These are phyloP conservation scores for Sylvia borin DNA, from an alignment of 2,797 vertebrate genomes.

Conservation along the genomic window DNA sequence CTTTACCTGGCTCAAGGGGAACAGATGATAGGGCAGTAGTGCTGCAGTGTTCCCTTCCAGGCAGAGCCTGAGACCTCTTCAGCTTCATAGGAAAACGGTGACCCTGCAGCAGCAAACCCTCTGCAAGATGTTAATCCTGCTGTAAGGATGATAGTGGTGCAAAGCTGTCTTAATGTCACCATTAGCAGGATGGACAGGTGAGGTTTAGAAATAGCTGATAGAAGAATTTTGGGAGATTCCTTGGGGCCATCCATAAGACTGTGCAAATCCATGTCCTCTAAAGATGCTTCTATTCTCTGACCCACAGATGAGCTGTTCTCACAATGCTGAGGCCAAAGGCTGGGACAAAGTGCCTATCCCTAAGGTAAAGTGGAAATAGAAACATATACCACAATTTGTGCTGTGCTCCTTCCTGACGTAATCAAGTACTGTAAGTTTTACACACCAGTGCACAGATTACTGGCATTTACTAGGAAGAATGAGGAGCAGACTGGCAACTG, in stretches of 20 bases:
- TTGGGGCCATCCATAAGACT: not conserved
- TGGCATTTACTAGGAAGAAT: slow-evolving; percentile 52
- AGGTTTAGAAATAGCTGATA: not conserved
- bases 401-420: slow-evolving; percentile 1
- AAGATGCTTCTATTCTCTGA: not conserved
- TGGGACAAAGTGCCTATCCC: not conserved
- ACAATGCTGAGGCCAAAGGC: accelerated
- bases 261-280: not conserved
- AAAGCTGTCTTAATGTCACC: not conserved
- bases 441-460: slow-evolving; percentile 39
- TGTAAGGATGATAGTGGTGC: not conserved
- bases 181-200: not conserved
- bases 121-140: not conserved
- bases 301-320: not conserved
- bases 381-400: not conserved
- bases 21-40: not conserved
- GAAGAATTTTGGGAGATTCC: not conserved
- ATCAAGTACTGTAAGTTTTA: slow-evolving; percentile 32
- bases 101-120: not conserved
- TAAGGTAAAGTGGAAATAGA: not conserved
- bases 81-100: not conserved
- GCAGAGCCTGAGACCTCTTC: not conserved
- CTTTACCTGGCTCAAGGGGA: not conserved
- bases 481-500: slow-evolving; percentile 45
- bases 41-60: not conserved